A percentile compares a stretch with the other conserved stretches of the same genome.
phyloP scores from a whole-genome alignment of 2,888 invertebrate species.

The Nasonovia ribisnigri region DNA sequence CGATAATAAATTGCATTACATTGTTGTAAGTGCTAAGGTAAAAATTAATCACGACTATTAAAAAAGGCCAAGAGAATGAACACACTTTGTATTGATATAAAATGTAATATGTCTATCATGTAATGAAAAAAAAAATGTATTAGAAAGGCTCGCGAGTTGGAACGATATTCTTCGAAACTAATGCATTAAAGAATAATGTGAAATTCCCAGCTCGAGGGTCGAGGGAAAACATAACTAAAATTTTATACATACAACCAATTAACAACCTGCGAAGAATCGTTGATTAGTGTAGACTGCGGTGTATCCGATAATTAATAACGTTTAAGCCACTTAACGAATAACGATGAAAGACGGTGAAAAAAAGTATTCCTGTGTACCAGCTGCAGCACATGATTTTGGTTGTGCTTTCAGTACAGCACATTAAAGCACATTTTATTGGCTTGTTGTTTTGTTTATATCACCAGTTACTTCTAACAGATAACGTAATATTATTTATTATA shows the following conservation, averaged over 20 bases:
- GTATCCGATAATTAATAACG: neutral
- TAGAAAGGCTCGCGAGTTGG: neutral
- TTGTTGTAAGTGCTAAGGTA: neutral
- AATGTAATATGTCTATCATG: neutral
- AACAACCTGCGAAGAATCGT: conserved; percentile 52
- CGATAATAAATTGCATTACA: neutral
- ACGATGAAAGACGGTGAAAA: neutral
- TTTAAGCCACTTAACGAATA: neutral
- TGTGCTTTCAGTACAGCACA: neutral
- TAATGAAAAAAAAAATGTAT: neutral
- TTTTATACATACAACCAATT: conserved; percentile 37
- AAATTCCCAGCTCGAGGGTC: conserved; percentile 9
- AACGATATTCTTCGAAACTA: conserved; percentile 18
- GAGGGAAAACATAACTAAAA: conserved; percentile 25
- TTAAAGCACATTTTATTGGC: neutral
- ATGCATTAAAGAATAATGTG: conserved; percentile 34
- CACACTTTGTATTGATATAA: neutral
- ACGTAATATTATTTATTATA: neutral
- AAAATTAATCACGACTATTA: neutral
- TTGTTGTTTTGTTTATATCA: neutral
- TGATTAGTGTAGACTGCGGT: conserved; percentile 29
- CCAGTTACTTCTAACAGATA: neutral
- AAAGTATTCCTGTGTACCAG: neutral
- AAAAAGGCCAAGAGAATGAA: neutral
- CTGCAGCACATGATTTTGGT: neutral